Base-by-base conservation (phyloP, 2,113 vertebrate genomes). In the Brevimyrus niger region DNA sequence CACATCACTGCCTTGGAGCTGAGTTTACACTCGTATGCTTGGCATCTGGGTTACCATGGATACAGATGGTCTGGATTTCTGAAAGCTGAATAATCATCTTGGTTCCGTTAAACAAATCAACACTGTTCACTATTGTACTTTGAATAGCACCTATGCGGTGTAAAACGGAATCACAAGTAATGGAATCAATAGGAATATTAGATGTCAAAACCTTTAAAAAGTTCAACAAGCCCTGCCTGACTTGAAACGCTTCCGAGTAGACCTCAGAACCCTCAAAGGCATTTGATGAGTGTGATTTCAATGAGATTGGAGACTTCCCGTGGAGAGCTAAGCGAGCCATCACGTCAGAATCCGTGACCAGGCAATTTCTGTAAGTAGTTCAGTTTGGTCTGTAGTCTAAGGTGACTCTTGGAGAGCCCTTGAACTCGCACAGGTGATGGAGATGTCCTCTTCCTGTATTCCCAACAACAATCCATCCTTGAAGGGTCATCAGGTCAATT, bases 31-130 rank as follows among this genome's bases (percentile, higher is more conserved):
- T 17, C 42, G 90, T 83, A 90, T 27, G 84, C 87, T 89, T 90
- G 91, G 92, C 91, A 88, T 94, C 90, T 92, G 61, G 91, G 93
- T 93, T 93, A 90, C 93, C 91, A 93, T 93, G 91, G 92, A 0
- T 48, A 92, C 92, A 17, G 89, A 53, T 8, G 91, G 86, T 46
- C 44, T 0, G 3, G 38, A 88, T 7, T 53, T 61, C 86, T 55
- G 42, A 13, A n/a, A 86, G 82, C 9, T 46, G 84, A 87, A 19
- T 42, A 42, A 15, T 27, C 5, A n/a, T 21, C 65, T 2, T 44
- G 35, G 82, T 55, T 50, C 48, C 13, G 5, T 53, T 87, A 87
- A 35, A 51, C n/a, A 84, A 84, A 84, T 76, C 31, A 76, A 38
- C 69, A 76, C 3, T 76, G 69, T 76, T 76, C 69, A 38, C 69